These are phyloP conservation scores for Trypoxylon attenuatum DNA, from an alignment of 2,888 invertebrate genomes.

Conservation along the genomic window DNA sequence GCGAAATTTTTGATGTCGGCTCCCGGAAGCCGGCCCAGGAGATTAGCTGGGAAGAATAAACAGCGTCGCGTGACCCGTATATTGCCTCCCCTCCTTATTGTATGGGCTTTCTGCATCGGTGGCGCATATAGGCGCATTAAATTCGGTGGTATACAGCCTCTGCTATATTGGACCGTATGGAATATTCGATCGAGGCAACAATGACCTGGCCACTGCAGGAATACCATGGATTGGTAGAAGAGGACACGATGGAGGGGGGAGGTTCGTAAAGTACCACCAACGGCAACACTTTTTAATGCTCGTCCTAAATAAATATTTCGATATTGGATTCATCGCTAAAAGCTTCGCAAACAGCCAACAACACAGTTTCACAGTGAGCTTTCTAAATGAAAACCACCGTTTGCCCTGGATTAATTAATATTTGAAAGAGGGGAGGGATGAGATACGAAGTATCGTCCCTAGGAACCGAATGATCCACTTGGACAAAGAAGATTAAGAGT, in stretches of 20 bases:
- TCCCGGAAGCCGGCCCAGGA: conserved; percentile 13
- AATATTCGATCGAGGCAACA: too few species aligned
- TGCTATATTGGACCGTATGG: too few species aligned
- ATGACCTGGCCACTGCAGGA: too few species aligned
- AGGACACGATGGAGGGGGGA: too few species aligned
- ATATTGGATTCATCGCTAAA: conserved; percentile 9
- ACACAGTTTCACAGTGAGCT: not conserved
- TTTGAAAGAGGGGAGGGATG: not conserved
- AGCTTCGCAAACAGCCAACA: conserved; percentile 29
- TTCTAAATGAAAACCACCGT: not conserved
- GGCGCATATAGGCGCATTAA: conserved; percentile 20
- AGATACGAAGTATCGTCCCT: not conserved
- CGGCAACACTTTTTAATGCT: conserved; percentile 14
- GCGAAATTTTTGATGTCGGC: conserved; percentile 3
- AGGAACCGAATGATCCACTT: too few species aligned
- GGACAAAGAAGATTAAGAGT: too few species aligned
- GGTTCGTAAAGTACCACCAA: too few species aligned
- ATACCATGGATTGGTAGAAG: too few species aligned
- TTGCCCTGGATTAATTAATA: conserved; percentile 21
- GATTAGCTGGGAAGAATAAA: conserved; percentile 60
- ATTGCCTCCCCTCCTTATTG: conserved; percentile 37
- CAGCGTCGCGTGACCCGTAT: conserved; percentile 59
- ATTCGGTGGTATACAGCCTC: conserved; percentile 22
- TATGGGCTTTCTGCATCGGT: conserved; percentile 32
- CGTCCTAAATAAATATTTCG: conserved; percentile 38